Evolutionary conservation across 2,797 vertebrate genomes (phyloP), one percentile per base, ranked within the genome.

Genomic region (Ficedula albicollis): DNA sequence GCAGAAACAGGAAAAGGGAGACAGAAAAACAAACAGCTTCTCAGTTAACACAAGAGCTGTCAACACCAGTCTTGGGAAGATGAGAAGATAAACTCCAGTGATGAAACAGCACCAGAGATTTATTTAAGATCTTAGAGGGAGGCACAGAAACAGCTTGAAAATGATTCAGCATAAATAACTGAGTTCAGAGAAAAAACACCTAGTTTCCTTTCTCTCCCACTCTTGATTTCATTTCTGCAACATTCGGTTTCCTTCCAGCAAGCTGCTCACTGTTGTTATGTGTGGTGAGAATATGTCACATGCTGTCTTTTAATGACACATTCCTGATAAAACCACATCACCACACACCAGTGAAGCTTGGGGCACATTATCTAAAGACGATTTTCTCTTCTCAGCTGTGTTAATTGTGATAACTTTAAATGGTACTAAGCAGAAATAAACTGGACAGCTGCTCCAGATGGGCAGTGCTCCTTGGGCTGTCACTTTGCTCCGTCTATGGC

Each of bases 161-260:
- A 60, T 93, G 94, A 92, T 92, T 89, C 87, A 94, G 93, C 91
- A 83, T 7, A 89, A 95, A 67, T 54, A 69, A 52, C 30, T 5
- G n/a, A 87, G 36, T 72, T 87, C n/a, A 41, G 64, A 82, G 11
- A 6, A 67, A 72, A 69, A 1, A n/a, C 22, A 34, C 3, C 8
- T 10, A 0, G 32, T 77, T 93, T 94, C 81, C 60, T 83, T 89
- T 95, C 20, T 77, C n/a, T 64, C 15, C 10, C 43, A 25, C 70
- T 93, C 48, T 87, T 76, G 51, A 74, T 95, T 94, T 91, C n/a
- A 0, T 80, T 90, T 93, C 36, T 90, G 54, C 41, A 90, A 21
- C 68, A 79, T 79, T 89, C 1, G 1, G 34, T 95, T 93, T 95
- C 94, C 67, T 87, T 92, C 77, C 43, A 46, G 62, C 66, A 54